phyloP scores from a whole-genome alignment of 2,113 vertebrate genomes.

The Brienomyrus longianalis region DNA sequence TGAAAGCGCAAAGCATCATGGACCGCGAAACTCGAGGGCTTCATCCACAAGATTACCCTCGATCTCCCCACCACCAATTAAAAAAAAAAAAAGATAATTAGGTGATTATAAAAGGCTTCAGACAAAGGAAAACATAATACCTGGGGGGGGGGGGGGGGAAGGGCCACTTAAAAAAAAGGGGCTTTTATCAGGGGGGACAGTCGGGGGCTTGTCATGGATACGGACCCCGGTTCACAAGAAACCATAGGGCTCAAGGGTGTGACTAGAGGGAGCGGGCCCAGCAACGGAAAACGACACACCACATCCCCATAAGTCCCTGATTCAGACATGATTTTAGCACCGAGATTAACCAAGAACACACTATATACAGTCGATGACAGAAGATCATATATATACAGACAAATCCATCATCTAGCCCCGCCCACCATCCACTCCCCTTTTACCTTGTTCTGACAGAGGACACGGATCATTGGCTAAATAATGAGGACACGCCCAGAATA shows the following conservation, averaged over 20 bases:
- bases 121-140: background rate
- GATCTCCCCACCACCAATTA: background rate
- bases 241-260: too few relatives aligned
- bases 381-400: conserved; percentile 13
- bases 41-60: background rate
- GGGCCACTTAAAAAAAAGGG: background rate
- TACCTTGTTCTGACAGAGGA: background rate
- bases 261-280: background rate
- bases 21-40: background rate
- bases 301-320: conserved; percentile 53
- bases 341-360: conserved; percentile 49
- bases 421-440: background rate
- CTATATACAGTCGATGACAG: conserved; percentile 28
- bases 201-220: background rate
- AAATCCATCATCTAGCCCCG: background rate
- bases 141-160: background rate
- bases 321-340: conserved; percentile 60
- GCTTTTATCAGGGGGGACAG: background rate
- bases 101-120: background rate
- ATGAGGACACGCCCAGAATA: background rate
- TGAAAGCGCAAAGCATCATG: background rate
- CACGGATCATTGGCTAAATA: conserved; percentile 1
- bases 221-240: background rate
- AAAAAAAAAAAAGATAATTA: background rate
- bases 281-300: background rate